These are phyloP conservation scores for Cotesia chilonis DNA, from an alignment of 1,140 invertebrate genomes.

Conservation along the genomic window DNA sequence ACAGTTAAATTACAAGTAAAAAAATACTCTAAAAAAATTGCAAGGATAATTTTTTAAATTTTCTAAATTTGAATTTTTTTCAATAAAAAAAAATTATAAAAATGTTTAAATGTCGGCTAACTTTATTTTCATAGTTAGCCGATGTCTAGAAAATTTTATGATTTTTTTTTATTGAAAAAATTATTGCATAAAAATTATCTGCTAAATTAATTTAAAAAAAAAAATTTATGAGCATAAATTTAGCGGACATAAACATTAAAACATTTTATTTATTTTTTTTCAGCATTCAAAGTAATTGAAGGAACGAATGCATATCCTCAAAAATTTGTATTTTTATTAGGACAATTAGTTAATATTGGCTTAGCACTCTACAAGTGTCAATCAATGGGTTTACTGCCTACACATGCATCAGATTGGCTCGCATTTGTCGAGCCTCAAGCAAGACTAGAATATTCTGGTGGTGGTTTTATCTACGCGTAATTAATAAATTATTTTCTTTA, in stretches of 20 bases:
- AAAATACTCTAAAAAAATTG: too few relatives aligned
- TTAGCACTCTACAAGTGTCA: conserved; percentile 98
- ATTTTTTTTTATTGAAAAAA: too few relatives aligned
- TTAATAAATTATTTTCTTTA: neutral
- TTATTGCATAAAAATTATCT: too few relatives aligned
- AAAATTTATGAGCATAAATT: neutral
- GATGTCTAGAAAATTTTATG: too few relatives aligned
- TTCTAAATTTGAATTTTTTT: too few relatives aligned
- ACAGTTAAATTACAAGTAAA: too few relatives aligned
- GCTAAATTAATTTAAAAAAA: neutral
- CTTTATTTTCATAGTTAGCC: too few relatives aligned
- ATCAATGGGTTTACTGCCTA: conserved; percentile 97
- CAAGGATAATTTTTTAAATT: too few relatives aligned
- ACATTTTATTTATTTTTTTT: conserved; percentile 44
- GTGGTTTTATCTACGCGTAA: conserved; percentile 77
- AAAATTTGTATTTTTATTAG: conserved; percentile 94
- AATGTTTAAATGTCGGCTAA: too few relatives aligned
- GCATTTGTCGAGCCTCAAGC: conserved; percentile 95
- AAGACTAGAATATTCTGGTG: conserved; percentile 87
- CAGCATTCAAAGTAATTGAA: conserved; percentile 94
- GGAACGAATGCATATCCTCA: conserved; percentile 90
- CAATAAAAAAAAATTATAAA: too few relatives aligned
- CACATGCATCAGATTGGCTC: conserved; percentile 98
- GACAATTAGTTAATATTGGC: conserved; percentile 92
- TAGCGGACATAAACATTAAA: neutral